A percentile compares a stretch with the other conserved stretches of the same genome.
phyloP scores from a whole-genome alignment of 2,113 vertebrate species.

The Hippocampus abdominalis region DNA sequence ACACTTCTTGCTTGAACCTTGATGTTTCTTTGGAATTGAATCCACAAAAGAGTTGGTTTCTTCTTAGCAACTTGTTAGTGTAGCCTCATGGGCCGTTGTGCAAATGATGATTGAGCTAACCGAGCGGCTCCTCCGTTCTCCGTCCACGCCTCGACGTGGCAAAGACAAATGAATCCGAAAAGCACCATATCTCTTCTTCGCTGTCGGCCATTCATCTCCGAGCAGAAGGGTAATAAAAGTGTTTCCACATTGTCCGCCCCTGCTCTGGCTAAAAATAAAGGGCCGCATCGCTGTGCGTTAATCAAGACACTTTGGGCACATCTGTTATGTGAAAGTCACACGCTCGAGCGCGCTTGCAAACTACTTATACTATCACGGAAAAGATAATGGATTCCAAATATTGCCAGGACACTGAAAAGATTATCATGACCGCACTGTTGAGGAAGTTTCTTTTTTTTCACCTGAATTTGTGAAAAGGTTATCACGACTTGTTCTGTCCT shows the following conservation, averaged over 20 bases:
- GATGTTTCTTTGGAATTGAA: constrained; percentile 15
- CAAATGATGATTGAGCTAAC: constrained; percentile 43
- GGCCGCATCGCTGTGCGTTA: constrained; percentile 49
- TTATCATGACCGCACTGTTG: neutral
- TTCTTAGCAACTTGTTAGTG: constrained; percentile 14
- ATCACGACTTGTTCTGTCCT: neutral
- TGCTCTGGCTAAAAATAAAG: constrained; percentile 61
- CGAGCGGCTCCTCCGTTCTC: constrained; percentile 35
- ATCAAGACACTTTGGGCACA: constrained; percentile 52
- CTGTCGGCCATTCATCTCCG: constrained; percentile 50
- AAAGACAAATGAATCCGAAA: constrained; percentile 47
- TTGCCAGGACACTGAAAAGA: neutral
- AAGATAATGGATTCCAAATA: neutral
- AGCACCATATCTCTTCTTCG: constrained; percentile 30
- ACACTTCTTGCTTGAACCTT: neutral
- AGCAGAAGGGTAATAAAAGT: constrained; percentile 50
- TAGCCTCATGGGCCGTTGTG: constrained; percentile 19
- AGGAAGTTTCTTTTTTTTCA: neutral
- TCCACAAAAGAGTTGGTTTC: constrained; percentile 11
- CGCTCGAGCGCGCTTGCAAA: neutral
- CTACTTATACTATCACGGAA: neutral
- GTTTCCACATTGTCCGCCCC: constrained; percentile 43
- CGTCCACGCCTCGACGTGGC: constrained; percentile 38
- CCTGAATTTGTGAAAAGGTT: neutral
- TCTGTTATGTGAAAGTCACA: constrained; percentile 34